Percentiles rank a stretch among this genome's conserved stretches.
Evolutionary conservation across 2,888 invertebrate genomes (phyloP).

Genomic region (Drosophila borealis): DNA sequence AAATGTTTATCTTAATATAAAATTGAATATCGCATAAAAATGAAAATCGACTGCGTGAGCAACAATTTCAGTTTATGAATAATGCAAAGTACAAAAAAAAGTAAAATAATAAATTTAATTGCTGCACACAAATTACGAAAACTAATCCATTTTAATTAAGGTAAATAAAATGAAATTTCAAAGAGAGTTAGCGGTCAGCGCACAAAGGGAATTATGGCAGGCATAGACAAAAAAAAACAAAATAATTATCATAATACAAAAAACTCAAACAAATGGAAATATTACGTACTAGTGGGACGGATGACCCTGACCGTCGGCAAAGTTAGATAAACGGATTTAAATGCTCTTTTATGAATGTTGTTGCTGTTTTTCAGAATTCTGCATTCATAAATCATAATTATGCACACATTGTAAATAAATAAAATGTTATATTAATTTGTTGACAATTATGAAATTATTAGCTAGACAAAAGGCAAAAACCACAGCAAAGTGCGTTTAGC

Average conservation of each 20-base stretch:
- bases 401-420: slow-evolving; percentile 61
- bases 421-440: slow-evolving; percentile 71
- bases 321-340: slow-evolving; percentile 69
- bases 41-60: not conserved
- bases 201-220: slow-evolving; percentile 58
- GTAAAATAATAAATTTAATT: slow-evolving; percentile 57
- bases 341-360: slow-evolving; percentile 26
- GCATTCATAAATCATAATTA: slow-evolving; percentile 67
- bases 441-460: slow-evolving; percentile 73
- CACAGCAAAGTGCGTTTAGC: slow-evolving; percentile 41
- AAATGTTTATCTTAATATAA: no score
- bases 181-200: slow-evolving; percentile 41
- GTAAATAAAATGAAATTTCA: slow-evolving; percentile 71
- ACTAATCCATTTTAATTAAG: slow-evolving; percentile 78
- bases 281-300: slow-evolving; percentile 25
- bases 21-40: no score
- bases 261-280: slow-evolving; percentile 42
- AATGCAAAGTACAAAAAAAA: slow-evolving; percentile 3
- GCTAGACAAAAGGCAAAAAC: slow-evolving; percentile 42
- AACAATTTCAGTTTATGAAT: not conserved
- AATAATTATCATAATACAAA: slow-evolving; percentile 27
- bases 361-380: slow-evolving; percentile 16
- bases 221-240: not conserved
- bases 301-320: slow-evolving; percentile 11
- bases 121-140: slow-evolving; percentile 44